Percentiles rank a stretch among this genome's conserved stretches.
Conservation (phyloP, 2,113 vertebrate species). For the Channa maculata region DNA sequence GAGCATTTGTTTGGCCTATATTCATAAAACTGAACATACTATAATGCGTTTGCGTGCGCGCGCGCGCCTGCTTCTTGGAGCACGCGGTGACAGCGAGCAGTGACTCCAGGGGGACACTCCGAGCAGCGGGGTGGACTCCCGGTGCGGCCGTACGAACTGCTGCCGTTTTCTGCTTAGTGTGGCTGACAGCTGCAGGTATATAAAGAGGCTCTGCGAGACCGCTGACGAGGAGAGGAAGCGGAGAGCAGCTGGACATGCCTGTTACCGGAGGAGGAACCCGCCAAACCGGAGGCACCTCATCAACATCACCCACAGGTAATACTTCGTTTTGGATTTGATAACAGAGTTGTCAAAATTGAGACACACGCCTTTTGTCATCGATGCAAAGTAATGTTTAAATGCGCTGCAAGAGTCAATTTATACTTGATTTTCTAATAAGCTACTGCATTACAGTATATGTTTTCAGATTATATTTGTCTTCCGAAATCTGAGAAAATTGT, state of each 20-base stretch:
- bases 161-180: conserved; percentile 60
- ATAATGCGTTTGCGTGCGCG: conserved; percentile 80
- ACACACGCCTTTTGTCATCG: no score
- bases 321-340: not conserved
- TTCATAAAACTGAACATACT: conserved; percentile 7
- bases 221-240: not conserved
- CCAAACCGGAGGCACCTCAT: conserved; percentile 53
- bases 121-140: no score
- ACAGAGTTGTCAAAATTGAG: no score
- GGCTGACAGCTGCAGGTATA: conserved; percentile 67
- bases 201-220: conserved; percentile 31
- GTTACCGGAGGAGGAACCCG: conserved; percentile 61
- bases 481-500: no score
- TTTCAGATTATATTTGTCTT: no score
- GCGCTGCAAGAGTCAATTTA: no score
- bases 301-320: conserved; percentile 77
- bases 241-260: conserved; percentile 58
- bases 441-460: no score
- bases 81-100: conserved; percentile 19
- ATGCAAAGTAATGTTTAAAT: no score
- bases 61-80: conserved; percentile 64
- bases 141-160: no score
- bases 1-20: no score
- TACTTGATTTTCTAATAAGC: no score
- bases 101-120: no score